Base-by-base conservation (phyloP, 1,140 invertebrate genomes). In the Eurosta solidaginis region DNA sequence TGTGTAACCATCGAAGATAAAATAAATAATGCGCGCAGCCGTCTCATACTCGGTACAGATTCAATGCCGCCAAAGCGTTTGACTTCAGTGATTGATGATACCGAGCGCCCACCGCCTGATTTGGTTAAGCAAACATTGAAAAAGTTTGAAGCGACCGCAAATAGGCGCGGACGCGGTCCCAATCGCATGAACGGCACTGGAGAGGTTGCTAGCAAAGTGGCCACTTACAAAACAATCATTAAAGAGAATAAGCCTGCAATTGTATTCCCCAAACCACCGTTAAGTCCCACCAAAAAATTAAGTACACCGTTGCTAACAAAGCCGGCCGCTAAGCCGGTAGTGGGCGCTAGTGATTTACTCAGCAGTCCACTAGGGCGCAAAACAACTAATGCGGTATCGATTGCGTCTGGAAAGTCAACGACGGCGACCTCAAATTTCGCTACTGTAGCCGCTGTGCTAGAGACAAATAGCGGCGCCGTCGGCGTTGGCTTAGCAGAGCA, bases 41-140 rank as follows among this genome's bases (percentile, higher is more conserved):
- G 79, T 80, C 87, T 84, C 76, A 84, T 82, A 78, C 82, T 81
- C 52, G 84, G 83, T 36, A 85, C 82, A 12, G 84, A 87, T 74
- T 50, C 82, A 9, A 80, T 82, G 40, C 89, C 89, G 22, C 93
- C 93, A 14, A 92, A 92, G 79, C 89, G 93, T 22, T 89, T 93
- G 25, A 89, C 90, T 73, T 93, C 93, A 1, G 88, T 94, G n/a
- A 89, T 94, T 76, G 92, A 92, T 78, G 94, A 95, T 50, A 92
- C 92, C 0, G 95, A 96, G 80, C 90, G 95, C 22, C 95, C 95
- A 2, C 94, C 94, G 2, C 92, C 93, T 1, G 95, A 96, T 90
- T 91, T 95, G 59, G 95, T 96, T 47, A 95, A 94, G 82, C 94
- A 94, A 54, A 93, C 94, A 1, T 91, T 95, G 79, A 92, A 93